Percentiles rank a stretch among this genome's conserved stretches.
These are phyloP conservation scores for Ephialtes manifestator DNA, from an alignment of 2,888 invertebrate genomes.

Conservation along the genomic window DNA sequence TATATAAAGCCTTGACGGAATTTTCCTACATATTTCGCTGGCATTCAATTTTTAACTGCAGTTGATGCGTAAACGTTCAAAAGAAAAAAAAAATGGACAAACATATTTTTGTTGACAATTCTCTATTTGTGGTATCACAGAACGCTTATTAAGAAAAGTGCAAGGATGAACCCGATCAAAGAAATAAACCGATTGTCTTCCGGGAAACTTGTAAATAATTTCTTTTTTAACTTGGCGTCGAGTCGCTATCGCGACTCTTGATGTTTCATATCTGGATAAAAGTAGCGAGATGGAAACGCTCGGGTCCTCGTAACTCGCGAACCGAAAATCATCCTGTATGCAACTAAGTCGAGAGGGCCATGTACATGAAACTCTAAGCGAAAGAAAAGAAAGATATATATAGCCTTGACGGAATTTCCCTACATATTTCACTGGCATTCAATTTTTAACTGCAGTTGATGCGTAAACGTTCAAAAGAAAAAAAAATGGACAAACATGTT, in stretches of 20 bases:
- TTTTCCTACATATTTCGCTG: not conserved
- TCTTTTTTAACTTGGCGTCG: no score
- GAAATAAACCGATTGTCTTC: no score
- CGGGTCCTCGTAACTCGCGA: slow-evolving; percentile 51
- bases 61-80: not conserved
- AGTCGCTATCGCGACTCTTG: no score
- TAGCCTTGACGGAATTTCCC: slow-evolving; percentile 5
- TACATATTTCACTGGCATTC: not conserved
- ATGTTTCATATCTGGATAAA: slow-evolving; percentile 65
- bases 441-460: not conserved
- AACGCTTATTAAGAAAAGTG: no score
- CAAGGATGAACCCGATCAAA: no score
- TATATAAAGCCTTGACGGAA: not conserved
- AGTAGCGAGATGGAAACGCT: slow-evolving; percentile 63
- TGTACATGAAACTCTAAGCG: slow-evolving; percentile 18
- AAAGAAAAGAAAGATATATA: slow-evolving; percentile 22
- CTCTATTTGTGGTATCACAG: not conserved
- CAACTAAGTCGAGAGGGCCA: slow-evolving; percentile 45
- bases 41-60: not conserved
- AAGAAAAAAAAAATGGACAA: not conserved
- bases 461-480: not conserved
- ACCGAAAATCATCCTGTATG: slow-evolving; percentile 55
- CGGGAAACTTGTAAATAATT: no score
- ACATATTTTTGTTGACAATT: not conserved
- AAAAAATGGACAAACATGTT: not conserved